phyloP scores from a whole-genome alignment of 2,797 vertebrate genomes.

The Artibeus jamaicensis region DNA sequence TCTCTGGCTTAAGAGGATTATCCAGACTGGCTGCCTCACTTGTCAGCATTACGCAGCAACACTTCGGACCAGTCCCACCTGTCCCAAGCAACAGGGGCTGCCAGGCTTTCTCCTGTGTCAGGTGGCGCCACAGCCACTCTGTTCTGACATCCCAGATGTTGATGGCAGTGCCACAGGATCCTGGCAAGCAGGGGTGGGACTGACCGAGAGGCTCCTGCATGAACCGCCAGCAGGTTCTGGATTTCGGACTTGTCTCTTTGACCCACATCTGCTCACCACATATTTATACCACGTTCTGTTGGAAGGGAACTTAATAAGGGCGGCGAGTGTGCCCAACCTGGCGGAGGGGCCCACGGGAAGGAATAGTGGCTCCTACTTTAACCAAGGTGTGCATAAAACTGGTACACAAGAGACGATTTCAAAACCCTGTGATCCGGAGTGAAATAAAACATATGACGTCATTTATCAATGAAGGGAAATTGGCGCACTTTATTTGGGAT shows the following conservation, averaged over 20 bases:
- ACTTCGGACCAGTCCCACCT: constrained; percentile 46
- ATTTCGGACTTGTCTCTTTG: background rate
- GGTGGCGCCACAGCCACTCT: background rate
- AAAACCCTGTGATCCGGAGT: background rate
- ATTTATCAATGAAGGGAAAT: background rate
- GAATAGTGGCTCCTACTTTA: background rate
- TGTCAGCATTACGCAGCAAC: constrained; percentile 74
- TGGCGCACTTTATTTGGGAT: background rate
- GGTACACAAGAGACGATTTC: background rate
- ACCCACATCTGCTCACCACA: background rate
- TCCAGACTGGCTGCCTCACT: constrained; percentile 73
- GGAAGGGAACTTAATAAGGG: background rate
- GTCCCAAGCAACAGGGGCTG: background rate
- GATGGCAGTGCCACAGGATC: background rate
- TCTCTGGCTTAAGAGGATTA: constrained; percentile 79
- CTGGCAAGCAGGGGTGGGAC: background rate
- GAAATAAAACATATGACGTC: background rate
- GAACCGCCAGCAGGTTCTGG: background rate
- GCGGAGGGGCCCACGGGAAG: background rate
- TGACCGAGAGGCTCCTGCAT: background rate
- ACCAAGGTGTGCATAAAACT: background rate
- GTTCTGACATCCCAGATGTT: background rate
- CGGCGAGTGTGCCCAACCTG: background rate
- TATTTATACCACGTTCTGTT: background rate
- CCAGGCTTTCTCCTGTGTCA: background rate